These are phyloP conservation scores for Venusia cambrica DNA, from an alignment of 2,888 invertebrate species.

Conservation along the genomic window DNA sequence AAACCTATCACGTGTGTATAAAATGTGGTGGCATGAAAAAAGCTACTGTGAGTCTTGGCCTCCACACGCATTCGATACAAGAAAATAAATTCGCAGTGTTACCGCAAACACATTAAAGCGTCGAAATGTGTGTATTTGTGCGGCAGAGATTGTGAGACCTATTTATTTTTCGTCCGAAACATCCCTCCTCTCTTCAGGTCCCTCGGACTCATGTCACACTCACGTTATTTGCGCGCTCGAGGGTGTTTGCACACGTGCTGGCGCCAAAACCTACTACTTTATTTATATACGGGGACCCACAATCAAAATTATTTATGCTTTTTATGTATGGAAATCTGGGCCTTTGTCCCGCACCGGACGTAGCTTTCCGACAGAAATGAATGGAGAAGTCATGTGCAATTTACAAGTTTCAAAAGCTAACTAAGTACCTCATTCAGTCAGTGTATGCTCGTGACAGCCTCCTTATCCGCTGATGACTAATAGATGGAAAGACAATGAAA, in stretches of 20 bases:
- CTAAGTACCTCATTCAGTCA: conserved; percentile 1
- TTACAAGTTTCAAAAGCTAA: conserved; percentile 4
- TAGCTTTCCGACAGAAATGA: conserved; percentile 18
- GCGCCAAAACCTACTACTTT: conserved; percentile 60
- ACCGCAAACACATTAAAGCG: conserved; percentile 72
- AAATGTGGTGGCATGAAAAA: too few relatives aligned
- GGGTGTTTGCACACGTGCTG: conserved; percentile 57
- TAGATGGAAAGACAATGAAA: not conserved
- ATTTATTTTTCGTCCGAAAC: conserved; percentile 64
- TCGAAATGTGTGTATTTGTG: conserved; percentile 65
- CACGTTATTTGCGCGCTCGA: conserved; percentile 61
- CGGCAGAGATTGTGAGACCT: conserved; percentile 66
- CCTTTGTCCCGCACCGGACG: conserved; percentile 50
- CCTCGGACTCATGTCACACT: conserved; percentile 46
- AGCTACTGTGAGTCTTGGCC: conserved; percentile 9
- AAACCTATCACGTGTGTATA: too few relatives aligned
- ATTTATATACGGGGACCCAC: conserved; percentile 63
- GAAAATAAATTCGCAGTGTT: conserved; percentile 50
- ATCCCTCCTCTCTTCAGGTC: conserved; percentile 31
- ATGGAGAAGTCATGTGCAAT: conserved; percentile 22
- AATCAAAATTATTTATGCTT: conserved; percentile 75
- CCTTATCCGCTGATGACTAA: not conserved
- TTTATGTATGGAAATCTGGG: conserved; percentile 66
- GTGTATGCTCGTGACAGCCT: conserved; percentile 25
- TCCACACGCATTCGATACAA: conserved; percentile 29